Evolutionary conservation across 2,113 vertebrate genomes (phyloP).

Genomic region (Phainopepla nitens): DNA sequence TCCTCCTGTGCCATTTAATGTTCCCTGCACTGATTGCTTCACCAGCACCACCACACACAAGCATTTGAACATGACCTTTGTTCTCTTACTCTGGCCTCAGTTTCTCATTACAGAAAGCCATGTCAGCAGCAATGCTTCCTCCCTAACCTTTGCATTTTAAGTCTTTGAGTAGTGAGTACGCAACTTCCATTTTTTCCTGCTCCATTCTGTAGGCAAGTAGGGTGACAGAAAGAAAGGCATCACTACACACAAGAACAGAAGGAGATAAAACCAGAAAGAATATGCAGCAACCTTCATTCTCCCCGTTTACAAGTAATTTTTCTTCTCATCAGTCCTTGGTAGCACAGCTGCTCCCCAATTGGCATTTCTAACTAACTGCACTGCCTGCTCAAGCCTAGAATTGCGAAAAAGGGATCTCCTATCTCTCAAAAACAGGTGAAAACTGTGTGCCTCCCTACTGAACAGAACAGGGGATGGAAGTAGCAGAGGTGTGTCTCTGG

Average conservation of each 20-base stretch:
- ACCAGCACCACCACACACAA: background rate
- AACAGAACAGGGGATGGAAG: background rate
- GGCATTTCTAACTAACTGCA: background rate
- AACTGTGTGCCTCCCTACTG: background rate
- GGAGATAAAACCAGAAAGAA: background rate
- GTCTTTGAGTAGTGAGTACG: background rate
- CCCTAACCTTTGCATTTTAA: background rate
- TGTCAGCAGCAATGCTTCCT: background rate
- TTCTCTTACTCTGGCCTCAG: background rate
- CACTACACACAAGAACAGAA: accelerated
- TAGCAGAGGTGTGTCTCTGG: background rate
- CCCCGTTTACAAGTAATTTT: background rate
- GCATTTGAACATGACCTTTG: background rate
- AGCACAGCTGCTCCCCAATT: accelerated
- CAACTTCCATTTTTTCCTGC: background rate
- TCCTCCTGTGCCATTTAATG: background rate
- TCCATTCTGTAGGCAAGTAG: background rate
- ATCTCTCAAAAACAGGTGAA: background rate
- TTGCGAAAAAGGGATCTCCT: background rate
- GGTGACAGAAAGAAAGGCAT: background rate
- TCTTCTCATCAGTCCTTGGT: background rate
- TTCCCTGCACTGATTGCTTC: background rate
- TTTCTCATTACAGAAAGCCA: background rate
- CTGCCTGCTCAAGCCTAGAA: background rate
- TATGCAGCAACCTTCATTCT: background rate